Evolutionary conservation across 2,888 invertebrate species (phyloP).

Genomic region (Chloromyia formosa): DNA sequence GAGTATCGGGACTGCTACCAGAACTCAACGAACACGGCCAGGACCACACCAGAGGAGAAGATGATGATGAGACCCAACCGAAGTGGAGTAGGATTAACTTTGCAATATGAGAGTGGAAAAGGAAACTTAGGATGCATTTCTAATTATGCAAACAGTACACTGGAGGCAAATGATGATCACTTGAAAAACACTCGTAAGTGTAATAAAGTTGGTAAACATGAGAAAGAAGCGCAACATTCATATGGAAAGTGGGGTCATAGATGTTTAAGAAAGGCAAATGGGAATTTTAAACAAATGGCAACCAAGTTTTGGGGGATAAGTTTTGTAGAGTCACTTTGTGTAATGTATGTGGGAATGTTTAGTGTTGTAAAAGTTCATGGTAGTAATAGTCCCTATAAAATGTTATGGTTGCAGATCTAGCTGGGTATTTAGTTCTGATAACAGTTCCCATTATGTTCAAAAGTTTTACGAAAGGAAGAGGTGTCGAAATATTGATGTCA

Average conservation of each 20-base stretch:
- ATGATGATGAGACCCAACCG: background rate
- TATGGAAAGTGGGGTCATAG: conserved; percentile 6
- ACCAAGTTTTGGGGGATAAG: background rate
- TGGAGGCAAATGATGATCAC: conserved; percentile 49
- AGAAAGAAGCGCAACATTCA: background rate
- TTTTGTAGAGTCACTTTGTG: background rate
- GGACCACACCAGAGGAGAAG: background rate
- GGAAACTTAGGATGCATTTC: conserved; percentile 45
- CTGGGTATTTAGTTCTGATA: no score
- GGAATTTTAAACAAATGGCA: conserved; percentile 19
- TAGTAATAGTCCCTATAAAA: no score
- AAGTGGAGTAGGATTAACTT: conserved; percentile 31
- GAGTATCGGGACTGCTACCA: no score
- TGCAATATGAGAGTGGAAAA: conserved; percentile 26
- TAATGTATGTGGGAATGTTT: conserved; percentile 2
- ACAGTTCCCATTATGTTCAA: no score
- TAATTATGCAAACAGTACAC: conserved; percentile 50
- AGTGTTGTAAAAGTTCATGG: background rate
- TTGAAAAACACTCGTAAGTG: conserved; percentile 49
- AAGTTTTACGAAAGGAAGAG: no score
- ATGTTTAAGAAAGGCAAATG: conserved; percentile 35
- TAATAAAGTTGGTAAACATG: conserved; percentile 48
- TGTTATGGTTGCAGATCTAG: no score
- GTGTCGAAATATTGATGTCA: no score
- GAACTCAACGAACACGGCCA: no score